A percentile compares a stretch with the other conserved stretches of the same genome.
phyloP scores from a whole-genome alignment of 2,797 vertebrate species.

The Percopsis omiscomaycus region DNA sequence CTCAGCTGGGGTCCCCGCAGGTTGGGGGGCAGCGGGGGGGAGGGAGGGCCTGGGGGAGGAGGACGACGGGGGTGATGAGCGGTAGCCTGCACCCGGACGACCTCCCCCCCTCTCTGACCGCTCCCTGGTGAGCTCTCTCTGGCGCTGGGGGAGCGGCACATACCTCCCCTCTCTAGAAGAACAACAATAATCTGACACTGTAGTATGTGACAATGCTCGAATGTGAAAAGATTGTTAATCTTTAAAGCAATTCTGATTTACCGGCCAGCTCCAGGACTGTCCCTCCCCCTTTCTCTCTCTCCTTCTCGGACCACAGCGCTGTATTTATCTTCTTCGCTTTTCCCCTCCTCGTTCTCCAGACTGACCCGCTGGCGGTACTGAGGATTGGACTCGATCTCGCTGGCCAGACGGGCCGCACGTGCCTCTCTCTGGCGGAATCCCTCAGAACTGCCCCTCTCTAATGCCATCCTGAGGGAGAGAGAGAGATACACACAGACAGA shows the following conservation, averaged over 20 bases:
- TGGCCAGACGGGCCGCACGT: slow-evolving; percentile 85
- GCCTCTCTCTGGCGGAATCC: slow-evolving; percentile 86
- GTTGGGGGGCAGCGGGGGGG: slow-evolving; percentile 61
- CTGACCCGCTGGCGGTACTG: slow-evolving; percentile 85
- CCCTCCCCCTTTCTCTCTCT: slow-evolving; percentile 72
- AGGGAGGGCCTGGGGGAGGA: slow-evolving; percentile 66
- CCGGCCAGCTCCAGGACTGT: slow-evolving; percentile 75
- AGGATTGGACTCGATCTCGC: slow-evolving; percentile 89
- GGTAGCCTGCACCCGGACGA: slow-evolving; percentile 65
- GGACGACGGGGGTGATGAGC: slow-evolving; percentile 32
- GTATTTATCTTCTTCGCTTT: slow-evolving; percentile 88
- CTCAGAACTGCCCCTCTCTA: slow-evolving; percentile 87
- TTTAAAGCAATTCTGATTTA: slow-evolving; percentile 55
- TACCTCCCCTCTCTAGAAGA: slow-evolving; percentile 86
- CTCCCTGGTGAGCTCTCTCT: slow-evolving; percentile 81
- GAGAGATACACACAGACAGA: background rate
- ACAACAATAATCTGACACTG: background rate
- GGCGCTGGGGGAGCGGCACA: slow-evolving; percentile 88
- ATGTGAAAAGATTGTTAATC: no score
- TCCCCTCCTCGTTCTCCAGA: slow-evolving; percentile 89
- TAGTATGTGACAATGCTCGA: background rate
- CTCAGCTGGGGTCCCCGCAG: slow-evolving; percentile 64
- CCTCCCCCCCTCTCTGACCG: slow-evolving; percentile 50
- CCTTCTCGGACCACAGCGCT: slow-evolving; percentile 83
- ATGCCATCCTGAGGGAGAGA: slow-evolving; percentile 75